Evolutionary conservation across 1,140 invertebrate genomes (phyloP), one percentile per base, ranked within the genome.

Genomic region (Cydia fagiglandana): DNA sequence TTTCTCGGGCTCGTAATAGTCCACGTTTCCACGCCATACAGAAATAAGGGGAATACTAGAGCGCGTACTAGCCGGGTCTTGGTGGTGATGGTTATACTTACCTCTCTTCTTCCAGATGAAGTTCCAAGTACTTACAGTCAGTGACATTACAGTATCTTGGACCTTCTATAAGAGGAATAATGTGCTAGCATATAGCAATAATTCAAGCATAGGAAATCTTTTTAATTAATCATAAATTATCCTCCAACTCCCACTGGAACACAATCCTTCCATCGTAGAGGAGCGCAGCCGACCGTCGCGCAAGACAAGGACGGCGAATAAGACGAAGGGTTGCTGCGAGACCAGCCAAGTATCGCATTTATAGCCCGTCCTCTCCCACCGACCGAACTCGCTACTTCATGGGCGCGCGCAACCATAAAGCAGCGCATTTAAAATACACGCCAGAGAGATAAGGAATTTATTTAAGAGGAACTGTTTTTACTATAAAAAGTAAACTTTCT

Each of bases 241-340:
- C 28, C 17, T 73, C 20, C 24, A 28, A 50, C 10, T 50, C 24
- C 12, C 13, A 38, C 64, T 84, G 81, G 75, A 78, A 50, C 53
- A 78, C 77, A 47, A 76, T 45, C 84, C 77, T 90, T 81, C 20
- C 34, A 80, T 76, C 73, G 76, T 86, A 90, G 90, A 92, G 89
- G 82, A 91, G 91, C 78, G 83, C 85, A 89, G 88, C 83, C 89
- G 85, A 88, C 83, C 86, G 86, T 89, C 90, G 92, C 84, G 92
- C 83, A 92, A 92, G 93, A 93, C 88, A 90, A 89, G 89, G 93
- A 93, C 84, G 84, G 91, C 89, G 88, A 91, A 93, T 90, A 93
- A 93, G 93, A 93, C 92, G 93, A 93, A 93, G 93, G 93, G 93
- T 93, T 93, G 91, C 91, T 92, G 88, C 79, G 91, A 92, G 93